phyloP scores from a whole-genome alignment of 2,888 invertebrate species.

The Cylloceria caligata region DNA sequence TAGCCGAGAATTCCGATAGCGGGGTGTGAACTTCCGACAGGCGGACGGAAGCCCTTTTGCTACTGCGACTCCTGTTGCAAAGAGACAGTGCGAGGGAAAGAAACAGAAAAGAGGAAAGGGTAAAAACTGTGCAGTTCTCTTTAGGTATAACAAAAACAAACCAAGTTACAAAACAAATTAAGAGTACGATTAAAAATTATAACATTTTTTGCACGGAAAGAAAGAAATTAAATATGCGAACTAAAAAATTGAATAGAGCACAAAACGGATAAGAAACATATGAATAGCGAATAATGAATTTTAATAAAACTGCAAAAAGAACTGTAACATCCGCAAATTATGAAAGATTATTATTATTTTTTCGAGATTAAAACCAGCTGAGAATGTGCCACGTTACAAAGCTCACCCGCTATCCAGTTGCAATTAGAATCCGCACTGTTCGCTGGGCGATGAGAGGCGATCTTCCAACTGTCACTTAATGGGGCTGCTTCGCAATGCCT shows the following conservation, averaged over 20 bases:
- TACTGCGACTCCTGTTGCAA: constrained; percentile 8
- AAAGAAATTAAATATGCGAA: constrained; percentile 25
- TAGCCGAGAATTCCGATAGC: constrained; percentile 59
- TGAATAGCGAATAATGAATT: constrained; percentile 53
- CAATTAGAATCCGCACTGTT: constrained; percentile 67
- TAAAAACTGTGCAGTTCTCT: not conserved
- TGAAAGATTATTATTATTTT: constrained; percentile 61
- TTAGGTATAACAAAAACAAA: not conserved
- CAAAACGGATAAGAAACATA: constrained; percentile 17
- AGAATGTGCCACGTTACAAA: constrained; percentile 59
- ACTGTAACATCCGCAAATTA: constrained; percentile 22
- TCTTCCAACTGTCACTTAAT: constrained; percentile 61
- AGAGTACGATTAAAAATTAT: not conserved
- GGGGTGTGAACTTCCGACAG: constrained; percentile 63
- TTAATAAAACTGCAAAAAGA: constrained; percentile 35
- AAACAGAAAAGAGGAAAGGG: constrained; percentile 13
- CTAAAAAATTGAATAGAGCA: too few relatives aligned
- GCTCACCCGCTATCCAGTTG: constrained; percentile 61
- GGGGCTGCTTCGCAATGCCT: constrained; percentile 64
- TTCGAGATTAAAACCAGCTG: constrained; percentile 62
- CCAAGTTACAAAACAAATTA: not conserved
- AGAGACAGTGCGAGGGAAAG: constrained; percentile 8
- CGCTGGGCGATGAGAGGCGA: too few relatives aligned
- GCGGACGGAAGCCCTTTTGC: constrained; percentile 45
- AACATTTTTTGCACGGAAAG: not conserved